Evolutionary conservation across 1,140 invertebrate genomes (phyloP).

Genomic region (Xylocopa sonorina): DNA sequence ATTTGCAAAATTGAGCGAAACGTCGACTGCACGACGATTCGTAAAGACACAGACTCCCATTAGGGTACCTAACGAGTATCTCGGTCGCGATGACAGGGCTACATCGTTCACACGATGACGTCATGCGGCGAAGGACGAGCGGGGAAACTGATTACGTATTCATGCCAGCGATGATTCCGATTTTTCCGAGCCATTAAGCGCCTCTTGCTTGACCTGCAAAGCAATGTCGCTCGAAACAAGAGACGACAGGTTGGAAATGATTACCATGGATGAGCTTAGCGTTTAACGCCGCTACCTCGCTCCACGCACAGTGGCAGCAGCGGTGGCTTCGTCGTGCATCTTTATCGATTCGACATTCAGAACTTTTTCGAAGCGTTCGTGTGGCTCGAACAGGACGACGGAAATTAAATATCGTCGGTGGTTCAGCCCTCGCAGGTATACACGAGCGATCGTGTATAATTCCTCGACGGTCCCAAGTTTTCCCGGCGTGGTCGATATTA

Average conservation of each 20-base stretch:
- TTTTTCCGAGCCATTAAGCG: slow-evolving; percentile 80
- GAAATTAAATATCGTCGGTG: too few species aligned
- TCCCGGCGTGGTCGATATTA: slow-evolving; percentile 39
- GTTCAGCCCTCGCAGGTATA: neutral
- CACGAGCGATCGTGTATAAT: slow-evolving; percentile 31
- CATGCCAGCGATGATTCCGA: slow-evolving; percentile 78
- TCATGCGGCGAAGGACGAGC: slow-evolving; percentile 59
- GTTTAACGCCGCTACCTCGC: slow-evolving; percentile 37
- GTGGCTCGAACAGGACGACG: too few species aligned
- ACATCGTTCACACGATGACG: slow-evolving; percentile 66
- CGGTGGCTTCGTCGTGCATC: neutral
- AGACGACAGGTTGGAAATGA: slow-evolving; percentile 79
- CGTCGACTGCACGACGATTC: neutral
- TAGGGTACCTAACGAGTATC: neutral
- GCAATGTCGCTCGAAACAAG: slow-evolving; percentile 75
- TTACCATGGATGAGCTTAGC: slow-evolving; percentile 71
- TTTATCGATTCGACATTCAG: neutral
- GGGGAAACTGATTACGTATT: slow-evolving; percentile 80
- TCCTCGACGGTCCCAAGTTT: neutral
- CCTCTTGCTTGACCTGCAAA: slow-evolving; percentile 67
- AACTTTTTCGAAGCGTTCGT: neutral
- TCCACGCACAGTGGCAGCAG: neutral
- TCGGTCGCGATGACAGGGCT: slow-evolving; percentile 9
- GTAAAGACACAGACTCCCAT: neutral
- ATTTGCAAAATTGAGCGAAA: neutral